Evolutionary conservation across 2,797 vertebrate genomes (phyloP), one percentile per base, ranked within the genome.

Genomic region (Gambusia yucatana): DNA sequence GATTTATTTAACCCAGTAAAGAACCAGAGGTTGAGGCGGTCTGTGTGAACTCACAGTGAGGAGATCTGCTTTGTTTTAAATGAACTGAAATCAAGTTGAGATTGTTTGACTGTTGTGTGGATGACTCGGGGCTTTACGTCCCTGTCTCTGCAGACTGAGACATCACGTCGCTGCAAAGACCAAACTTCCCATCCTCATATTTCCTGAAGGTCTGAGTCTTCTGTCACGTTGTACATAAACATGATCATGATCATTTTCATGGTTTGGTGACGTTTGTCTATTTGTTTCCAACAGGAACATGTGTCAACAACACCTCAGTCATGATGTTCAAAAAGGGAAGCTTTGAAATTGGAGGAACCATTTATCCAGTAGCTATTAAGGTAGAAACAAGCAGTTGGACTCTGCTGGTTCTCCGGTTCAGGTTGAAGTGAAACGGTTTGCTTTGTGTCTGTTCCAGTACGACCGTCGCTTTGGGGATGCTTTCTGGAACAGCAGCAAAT

Each of bases 291-390:
- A 87, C 89, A 99, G 98, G 98, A 82, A 99, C 98, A 76, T 99
- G 98, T 84, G 95, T 99, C 92, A 99, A 99, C 89, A 99, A 99
- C 87, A 99, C 98, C 5, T 99, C 98, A 0, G 98, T 99, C 82
- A 99, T 99, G 98, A 99, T 99, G 98, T 99, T 99, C 88, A 99
- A 98, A 93, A 99, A 99, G 79, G 98, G 98, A 82, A 99, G 98
- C 91, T 99, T 99, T 94, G 98, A 99, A 91, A 97, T 99, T 8
- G 98, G 97, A 94, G 97, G 97, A 17, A 98, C 95, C 0, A 98
- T 99, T 75, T 95, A 98, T 84, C 98, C 98, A 1, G 97, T 99
- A 70, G 96, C 98, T 44, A 99, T 99, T 87, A 99, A 99, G 97
- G 98, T 84, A 79, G 4, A 25, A 52, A 52, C 16, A 22, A 57